phyloP scores from a whole-genome alignment of 2,888 invertebrate species.

The Epirrhoe tristata region DNA sequence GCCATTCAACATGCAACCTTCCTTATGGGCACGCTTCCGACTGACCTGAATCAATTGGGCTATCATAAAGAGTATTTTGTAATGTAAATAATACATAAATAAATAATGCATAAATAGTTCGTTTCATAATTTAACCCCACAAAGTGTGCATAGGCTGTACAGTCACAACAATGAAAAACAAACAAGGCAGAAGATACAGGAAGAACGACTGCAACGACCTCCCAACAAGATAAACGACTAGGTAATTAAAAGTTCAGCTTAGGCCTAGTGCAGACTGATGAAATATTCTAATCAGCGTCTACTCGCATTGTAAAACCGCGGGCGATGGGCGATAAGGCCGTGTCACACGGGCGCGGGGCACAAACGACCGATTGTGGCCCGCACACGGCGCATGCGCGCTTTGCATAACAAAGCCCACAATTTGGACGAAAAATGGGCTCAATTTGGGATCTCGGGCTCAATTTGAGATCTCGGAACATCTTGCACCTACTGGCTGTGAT shows the following conservation, averaged over 20 bases:
- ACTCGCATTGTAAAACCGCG: conserved; percentile 73
- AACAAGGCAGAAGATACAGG: background rate
- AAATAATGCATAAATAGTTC: too few species aligned
- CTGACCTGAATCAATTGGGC: background rate
- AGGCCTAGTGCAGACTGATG: conserved; percentile 71
- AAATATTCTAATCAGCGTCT: conserved; percentile 82
- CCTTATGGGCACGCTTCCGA: too few species aligned
- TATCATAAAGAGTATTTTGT: background rate
- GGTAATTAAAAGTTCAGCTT: conserved; percentile 70
- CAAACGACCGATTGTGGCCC: conserved; percentile 77
- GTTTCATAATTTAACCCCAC: too few species aligned
- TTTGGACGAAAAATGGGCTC: conserved; percentile 83
- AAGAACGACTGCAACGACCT: conserved; percentile 48
- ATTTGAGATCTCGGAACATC: conserved; percentile 53
- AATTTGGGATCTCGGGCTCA: conserved; percentile 77
- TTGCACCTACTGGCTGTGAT: conserved; percentile 51
- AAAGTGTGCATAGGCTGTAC: too few species aligned
- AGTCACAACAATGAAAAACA: background rate
- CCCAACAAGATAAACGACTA: conserved; percentile 56
- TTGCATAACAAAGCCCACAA: conserved; percentile 85
- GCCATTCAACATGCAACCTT: too few species aligned
- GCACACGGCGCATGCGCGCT: conserved; percentile 83
- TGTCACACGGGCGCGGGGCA: conserved; percentile 73
- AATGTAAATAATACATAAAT: too few species aligned
- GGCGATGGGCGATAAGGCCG: conserved; percentile 75